Conservation (phyloP, 2,797 vertebrate species). For the Rhynchotus rufescens region DNA sequence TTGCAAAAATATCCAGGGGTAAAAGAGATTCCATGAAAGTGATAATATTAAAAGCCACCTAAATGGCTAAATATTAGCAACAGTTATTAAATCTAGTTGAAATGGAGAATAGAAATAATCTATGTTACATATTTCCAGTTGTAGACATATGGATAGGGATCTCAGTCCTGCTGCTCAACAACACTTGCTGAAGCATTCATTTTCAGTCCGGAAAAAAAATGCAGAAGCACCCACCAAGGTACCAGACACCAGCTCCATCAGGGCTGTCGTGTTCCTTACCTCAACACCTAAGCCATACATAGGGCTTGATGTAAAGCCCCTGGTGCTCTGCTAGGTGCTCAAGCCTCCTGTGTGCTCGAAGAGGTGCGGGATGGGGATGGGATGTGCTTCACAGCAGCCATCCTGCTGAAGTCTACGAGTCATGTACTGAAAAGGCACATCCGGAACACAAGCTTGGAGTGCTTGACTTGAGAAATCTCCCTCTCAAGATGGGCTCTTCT, state of each 20-base stretch:
- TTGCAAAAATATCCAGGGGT: background rate
- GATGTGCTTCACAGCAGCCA: rapidly evolving
- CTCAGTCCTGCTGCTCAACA: background rate
- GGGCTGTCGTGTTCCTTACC: background rate
- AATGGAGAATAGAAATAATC: rapidly evolving
- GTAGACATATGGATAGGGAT: background rate
- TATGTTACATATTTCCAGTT: background rate
- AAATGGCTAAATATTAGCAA: background rate
- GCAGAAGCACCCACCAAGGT: background rate
- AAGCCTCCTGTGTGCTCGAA: background rate
- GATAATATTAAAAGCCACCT: background rate
- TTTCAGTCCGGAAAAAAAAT: background rate
- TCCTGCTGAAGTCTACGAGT: background rate
- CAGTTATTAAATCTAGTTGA: background rate
- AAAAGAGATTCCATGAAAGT: background rate
- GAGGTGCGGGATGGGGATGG: background rate
- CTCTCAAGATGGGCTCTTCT: background rate
- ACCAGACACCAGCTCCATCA: background rate
- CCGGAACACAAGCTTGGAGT: background rate
- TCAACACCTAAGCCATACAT: background rate
- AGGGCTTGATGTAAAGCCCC: background rate
- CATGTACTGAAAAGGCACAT: background rate
- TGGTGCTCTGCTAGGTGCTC: background rate
- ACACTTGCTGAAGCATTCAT: background rate
- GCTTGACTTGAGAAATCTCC: background rate